Conservation (phyloP, 1,140 invertebrate species). For the Melipona quadrifasciata region DNA sequence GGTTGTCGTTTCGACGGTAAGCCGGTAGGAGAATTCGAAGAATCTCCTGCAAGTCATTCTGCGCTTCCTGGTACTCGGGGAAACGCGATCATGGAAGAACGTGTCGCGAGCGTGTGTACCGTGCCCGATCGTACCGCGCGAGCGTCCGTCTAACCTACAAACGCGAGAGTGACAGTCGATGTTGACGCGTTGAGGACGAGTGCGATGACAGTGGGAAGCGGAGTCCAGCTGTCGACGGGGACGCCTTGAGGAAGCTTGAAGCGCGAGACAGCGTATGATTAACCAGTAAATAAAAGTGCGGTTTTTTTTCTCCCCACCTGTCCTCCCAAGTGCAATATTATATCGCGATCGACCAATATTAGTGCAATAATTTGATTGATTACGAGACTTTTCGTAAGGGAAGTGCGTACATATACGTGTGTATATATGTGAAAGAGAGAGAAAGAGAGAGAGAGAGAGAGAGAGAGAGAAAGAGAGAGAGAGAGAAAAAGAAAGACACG, state of each 20-base stretch:
- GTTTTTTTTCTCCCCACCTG: background rate
- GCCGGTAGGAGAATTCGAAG: background rate
- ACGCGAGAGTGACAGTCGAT: conserved; percentile 24
- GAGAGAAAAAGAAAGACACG: background rate
- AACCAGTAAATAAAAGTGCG: background rate
- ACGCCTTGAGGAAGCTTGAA: background rate
- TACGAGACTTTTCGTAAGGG: background rate
- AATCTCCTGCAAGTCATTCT: conserved; percentile 2
- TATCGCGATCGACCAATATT: background rate
- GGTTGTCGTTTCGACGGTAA: background rate
- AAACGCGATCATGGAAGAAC: conserved; percentile 37
- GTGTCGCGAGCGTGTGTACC: background rate
- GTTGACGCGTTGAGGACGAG: background rate
- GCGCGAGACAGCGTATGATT: background rate
- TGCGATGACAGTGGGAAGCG: conserved; percentile 27
- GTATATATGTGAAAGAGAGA: too few relatives aligned
- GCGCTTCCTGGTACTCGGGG: background rate
- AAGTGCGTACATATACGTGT: background rate
- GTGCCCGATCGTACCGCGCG: background rate
- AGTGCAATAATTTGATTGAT: conserved; percentile 32
- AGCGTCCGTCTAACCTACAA: background rate
- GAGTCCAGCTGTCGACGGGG: conserved; percentile 1
- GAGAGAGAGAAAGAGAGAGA: background rate
- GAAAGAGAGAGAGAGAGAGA: background rate
- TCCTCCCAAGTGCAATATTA: conserved; percentile 31